Conservation (phyloP, 2,888 invertebrate genomes). For the Rambutsinella grinnellia region DNA sequence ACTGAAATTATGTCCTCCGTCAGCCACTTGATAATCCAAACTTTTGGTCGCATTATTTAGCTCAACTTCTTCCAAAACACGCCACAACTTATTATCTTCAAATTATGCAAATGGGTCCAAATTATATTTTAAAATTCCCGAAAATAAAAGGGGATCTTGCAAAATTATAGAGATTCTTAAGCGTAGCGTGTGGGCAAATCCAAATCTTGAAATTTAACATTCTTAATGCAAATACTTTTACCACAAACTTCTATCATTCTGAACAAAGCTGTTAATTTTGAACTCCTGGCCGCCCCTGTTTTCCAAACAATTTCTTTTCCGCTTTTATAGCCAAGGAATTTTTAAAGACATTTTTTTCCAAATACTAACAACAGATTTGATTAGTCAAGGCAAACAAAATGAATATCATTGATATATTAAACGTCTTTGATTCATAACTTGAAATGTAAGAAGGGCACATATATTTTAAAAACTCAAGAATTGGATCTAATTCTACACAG, state of each 20-base stretch:
- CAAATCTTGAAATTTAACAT: conserved; percentile 59
- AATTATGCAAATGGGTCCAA: conserved; percentile 90
- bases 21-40: conserved; percentile 51
- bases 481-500: no score
- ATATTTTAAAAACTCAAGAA: no score
- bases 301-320: no score
- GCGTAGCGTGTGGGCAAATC: conserved; percentile 79
- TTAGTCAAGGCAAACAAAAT: no score
- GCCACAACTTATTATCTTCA: conserved; percentile 84
- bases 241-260: conserved; percentile 79
- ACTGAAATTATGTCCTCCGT: conserved; percentile 60
- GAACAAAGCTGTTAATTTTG: conserved; percentile 84
- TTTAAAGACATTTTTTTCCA: no score
- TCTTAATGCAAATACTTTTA: conserved; percentile 18
- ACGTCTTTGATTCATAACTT: no score
- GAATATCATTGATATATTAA: no score
- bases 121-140: conserved; percentile 88
- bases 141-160: conserved; percentile 90
- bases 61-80: conserved; percentile 79
- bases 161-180: conserved; percentile 91
- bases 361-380: no score
- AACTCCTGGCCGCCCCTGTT: no score
- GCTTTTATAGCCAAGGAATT: no score
- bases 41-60: conserved; percentile 48
- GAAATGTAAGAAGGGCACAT: no score